phyloP scores from a whole-genome alignment of 2,797 vertebrate species.

The Pachyuromys duprasi region DNA sequence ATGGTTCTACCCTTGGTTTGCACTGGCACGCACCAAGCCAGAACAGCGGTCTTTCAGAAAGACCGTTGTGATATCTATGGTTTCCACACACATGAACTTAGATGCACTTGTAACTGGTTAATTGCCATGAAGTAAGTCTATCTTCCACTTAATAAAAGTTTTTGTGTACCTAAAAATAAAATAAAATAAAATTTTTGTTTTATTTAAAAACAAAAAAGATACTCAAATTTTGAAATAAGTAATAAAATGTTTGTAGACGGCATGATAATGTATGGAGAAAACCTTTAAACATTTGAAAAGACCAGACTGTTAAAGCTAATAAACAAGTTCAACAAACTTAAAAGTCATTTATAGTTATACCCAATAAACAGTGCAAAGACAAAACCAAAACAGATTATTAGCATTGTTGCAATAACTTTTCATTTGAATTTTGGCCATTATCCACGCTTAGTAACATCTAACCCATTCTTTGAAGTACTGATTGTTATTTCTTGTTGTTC shows the following conservation, averaged over 20 bases:
- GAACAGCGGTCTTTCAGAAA: slow-evolving; percentile 83
- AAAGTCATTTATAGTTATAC: background rate
- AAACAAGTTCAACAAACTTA: background rate
- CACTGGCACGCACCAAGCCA: slow-evolving; percentile 83
- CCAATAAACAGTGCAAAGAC: background rate
- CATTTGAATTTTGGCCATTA: slow-evolving; percentile 72
- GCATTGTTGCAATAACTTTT: slow-evolving; percentile 76
- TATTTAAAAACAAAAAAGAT: background rate
- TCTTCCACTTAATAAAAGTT: slow-evolving; percentile 87
- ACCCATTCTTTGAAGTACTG: slow-evolving; percentile 57
- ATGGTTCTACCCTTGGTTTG: slow-evolving; percentile 84
- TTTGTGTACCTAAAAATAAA: slow-evolving; percentile 85
- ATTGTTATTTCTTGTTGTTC: slow-evolving; percentile 52
- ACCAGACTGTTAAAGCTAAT: background rate
- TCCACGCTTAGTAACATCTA: slow-evolving; percentile 63
- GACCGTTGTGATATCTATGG: slow-evolving; percentile 85
- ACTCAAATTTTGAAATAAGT: background rate
- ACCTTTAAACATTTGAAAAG: background rate
- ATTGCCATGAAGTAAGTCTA: slow-evolving; percentile 82
- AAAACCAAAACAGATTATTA: slow-evolving; percentile 64
- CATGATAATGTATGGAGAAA: background rate
- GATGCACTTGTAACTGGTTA: slow-evolving; percentile 87
- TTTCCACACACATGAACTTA: slow-evolving; percentile 85
- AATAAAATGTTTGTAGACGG: background rate
- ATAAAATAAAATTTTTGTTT: too few relatives aligned